Conservation (phyloP, 2,113 vertebrate genomes). For the Ctenomys sociabilis region DNA sequence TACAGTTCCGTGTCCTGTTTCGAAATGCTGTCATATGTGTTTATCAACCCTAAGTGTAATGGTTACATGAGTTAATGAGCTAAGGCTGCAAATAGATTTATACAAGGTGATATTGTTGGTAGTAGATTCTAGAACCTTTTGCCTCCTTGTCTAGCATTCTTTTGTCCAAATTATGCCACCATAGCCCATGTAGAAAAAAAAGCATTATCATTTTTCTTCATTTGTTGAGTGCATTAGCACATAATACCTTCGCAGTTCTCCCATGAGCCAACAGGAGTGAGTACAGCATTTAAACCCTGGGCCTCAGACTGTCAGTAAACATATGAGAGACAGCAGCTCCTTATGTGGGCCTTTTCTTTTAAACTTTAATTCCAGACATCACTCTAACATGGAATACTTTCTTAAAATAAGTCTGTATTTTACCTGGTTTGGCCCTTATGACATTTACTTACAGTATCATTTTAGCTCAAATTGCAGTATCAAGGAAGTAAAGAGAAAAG, state of each 20-base stretch:
- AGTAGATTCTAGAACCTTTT: neutral
- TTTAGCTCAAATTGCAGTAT: neutral
- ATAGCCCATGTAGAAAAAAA: neutral
- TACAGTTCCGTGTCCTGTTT: neutral
- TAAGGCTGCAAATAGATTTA: neutral
- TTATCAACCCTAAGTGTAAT: neutral
- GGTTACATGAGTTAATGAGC: neutral
- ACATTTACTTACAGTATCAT: neutral
- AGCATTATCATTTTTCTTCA: neutral
- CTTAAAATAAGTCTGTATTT: neutral
- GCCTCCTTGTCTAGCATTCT: neutral
- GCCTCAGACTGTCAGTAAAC: neutral
- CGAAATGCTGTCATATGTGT: neutral
- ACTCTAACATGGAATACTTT: neutral
- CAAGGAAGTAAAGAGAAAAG: neutral
- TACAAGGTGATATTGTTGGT: neutral
- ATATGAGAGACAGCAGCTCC: neutral
- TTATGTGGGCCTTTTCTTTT: neutral
- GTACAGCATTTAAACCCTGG: neutral
- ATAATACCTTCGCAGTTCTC: neutral
- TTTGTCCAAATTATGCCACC: constrained; percentile 23
- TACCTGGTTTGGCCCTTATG: neutral
- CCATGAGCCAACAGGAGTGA: neutral
- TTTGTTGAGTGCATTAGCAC: neutral
- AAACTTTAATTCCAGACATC: constrained; percentile 2